Percentiles rank a stretch among this genome's conserved stretches.
Conservation (phyloP, 2,797 vertebrate genomes). For the Myotis pilosus region DNA sequence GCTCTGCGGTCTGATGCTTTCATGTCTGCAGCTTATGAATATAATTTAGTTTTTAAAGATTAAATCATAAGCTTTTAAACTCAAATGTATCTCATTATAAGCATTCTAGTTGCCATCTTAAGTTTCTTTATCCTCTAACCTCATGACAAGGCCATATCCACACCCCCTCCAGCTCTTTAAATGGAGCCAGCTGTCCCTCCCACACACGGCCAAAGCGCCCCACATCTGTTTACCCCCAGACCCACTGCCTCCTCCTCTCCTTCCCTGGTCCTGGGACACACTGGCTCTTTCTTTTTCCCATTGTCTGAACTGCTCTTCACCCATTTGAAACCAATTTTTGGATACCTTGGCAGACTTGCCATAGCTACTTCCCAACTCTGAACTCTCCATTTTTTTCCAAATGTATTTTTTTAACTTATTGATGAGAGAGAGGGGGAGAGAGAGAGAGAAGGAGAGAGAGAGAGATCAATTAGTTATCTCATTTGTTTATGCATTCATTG, state of each 20-base stretch:
- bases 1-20: neutral
- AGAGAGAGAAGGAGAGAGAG: too few relatives aligned
- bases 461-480: neutral
- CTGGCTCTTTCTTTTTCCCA: neutral
- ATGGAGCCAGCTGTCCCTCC: neutral
- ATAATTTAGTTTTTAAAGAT: neutral
- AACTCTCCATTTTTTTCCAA: neutral
- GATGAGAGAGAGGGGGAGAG: too few relatives aligned
- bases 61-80: neutral
- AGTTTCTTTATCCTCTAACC: conserved; percentile 58
- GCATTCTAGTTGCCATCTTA: neutral
- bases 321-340: neutral
- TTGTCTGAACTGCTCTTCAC: neutral
- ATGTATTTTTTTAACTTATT: neutral
- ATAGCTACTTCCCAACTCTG: neutral
- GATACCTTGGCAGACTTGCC: neutral
- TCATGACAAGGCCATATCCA: conserved; percentile 89
- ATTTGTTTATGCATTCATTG: neutral
- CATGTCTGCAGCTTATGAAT: neutral
- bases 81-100: neutral
- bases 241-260: neutral
- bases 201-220: neutral
- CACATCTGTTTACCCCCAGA: neutral
- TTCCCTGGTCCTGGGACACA: neutral
- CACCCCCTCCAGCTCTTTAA: conserved; percentile 81